Evolutionary conservation across 2,797 vertebrate genomes (phyloP), one percentile per base, ranked within the genome.

Genomic region (Lates japonicus): DNA sequence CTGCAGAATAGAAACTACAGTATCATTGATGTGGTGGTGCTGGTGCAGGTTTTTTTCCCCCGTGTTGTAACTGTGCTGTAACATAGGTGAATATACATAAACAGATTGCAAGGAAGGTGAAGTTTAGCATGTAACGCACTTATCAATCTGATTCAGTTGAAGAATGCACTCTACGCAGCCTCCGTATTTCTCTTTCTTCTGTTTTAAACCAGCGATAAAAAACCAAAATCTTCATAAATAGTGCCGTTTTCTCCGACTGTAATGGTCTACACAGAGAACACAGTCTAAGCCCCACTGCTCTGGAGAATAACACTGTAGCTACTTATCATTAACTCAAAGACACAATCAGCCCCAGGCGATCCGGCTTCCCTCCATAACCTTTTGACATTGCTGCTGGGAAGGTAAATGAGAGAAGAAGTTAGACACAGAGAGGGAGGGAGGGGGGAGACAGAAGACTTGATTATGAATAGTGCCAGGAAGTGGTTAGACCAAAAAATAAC

Each of bases 291-390:
- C 61, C 80, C 61, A 67, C 84, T 39, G 77, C 90, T 90, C 90
- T 83, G 77, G 82, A 87, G 93, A 92, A 85, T 81, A 89, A 85
- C 88, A 83, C 89, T 88, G 86, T 86, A 91, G 92, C 89, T 95
- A 94, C 91, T 94, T 94, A 93, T 93, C 93, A 91, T 94, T 92
- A 92, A 92, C 90, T 94, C 89, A 91, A 90, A 94, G 93, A 92
- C 91, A 92, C 90, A 92, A 93, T 93, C 91, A 87, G 92, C 92
- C 90, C 85, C 76, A 25, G 90, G 93, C 88, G 37, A 93, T 85
- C 87, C 87, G 76, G 92, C 88, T 92, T 92, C 90, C 87, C 87
- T 86, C 76, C 70, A 63, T 92, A 88, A 94, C 90, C 93, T 93
- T 92, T 91, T 93, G 92, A 93, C 94, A 91, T 93, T 93, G 92